Base-by-base conservation (phyloP, 2,888 invertebrate genomes). In the Spodoptera littoralis region DNA sequence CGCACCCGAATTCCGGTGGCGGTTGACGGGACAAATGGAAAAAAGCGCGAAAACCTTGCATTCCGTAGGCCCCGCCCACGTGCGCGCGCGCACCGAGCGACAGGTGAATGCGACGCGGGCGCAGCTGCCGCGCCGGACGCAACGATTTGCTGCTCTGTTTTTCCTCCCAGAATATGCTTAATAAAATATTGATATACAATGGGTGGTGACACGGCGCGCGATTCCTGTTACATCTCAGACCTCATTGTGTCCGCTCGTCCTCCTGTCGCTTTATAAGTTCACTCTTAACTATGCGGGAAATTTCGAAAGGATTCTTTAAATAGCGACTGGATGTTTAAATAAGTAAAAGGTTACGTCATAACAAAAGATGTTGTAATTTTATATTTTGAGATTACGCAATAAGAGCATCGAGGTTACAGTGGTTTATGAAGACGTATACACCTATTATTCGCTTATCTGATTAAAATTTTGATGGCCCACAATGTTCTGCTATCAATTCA, bases 1-100 rank as follows among this genome's bases (percentile, higher is more conserved):
- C 92, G 94, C 94, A 94, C 94, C 93, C 92, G 90, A 93, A 93
- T 94, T 93, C 93, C 92, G 88, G 69, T 81, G 81, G 80, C 79
- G 83, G 73, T 88, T 91, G 92, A 92, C 90, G 87, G 88, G 85
- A 79, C 85, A 88, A 90, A 88, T 87, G 88, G 88, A 90, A 92
- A 92, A 90, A 90, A 88, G 89, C 87, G 90, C 85, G 90, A 86
- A 90, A 91, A 89, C 81, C 77, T 80, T 85, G 86, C 88, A 90
- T 91, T 89, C 90, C 88, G 78, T 71, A 75, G 75, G 89, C 90
- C 84, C 88, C 90, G 92, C 93, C 92, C 92, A 90, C 90, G 87
- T 89, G 90, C 89, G 91, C 91, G 85, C 85, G 88, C 89, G 86
- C 84, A 42, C 65, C 75, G 77, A 71, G 78, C 84, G 94, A 93